Evolutionary conservation across 2,113 vertebrate genomes (phyloP).

Genomic region (Ibidorhyncha struthersii): DNA sequence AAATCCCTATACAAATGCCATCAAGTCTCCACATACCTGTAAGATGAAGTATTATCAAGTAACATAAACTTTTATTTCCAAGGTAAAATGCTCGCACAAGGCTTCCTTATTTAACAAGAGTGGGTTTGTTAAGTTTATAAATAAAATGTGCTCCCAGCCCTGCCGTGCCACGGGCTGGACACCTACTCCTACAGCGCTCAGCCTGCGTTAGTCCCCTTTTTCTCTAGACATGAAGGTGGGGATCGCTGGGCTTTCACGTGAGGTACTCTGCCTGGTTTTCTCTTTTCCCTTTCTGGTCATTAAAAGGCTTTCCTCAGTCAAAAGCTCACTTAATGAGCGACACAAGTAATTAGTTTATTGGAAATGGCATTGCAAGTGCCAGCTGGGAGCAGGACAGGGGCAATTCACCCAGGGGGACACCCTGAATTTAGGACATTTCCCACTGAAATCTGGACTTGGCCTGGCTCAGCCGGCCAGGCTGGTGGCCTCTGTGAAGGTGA

Average conservation of each 20-base stretch:
- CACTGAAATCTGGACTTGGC: neutral
- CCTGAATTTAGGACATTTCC: neutral
- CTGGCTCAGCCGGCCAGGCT: neutral
- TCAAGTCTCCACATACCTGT: rapidly evolving
- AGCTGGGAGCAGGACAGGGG: neutral
- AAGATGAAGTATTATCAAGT: neutral
- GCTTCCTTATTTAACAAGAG: neutral
- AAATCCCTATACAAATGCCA: neutral
- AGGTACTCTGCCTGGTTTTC: neutral
- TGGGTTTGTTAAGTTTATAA: neutral
- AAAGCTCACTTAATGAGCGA: neutral
- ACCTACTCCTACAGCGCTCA: neutral
- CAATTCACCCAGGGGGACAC: neutral
- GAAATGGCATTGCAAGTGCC: neutral
- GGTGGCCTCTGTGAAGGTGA: neutral
- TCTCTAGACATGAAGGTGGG: neutral
- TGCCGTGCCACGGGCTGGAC: neutral
- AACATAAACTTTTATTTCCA: neutral
- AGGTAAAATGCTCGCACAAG: neutral
- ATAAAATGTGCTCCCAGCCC: neutral
- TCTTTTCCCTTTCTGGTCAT: neutral
- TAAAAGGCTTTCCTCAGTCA: neutral
- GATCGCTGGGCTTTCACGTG: neutral
- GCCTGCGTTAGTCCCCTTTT: neutral
- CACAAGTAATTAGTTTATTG: neutral